Percentiles rank a stretch among this genome's conserved stretches.
Evolutionary conservation across 2,113 vertebrate species (phyloP).

Genomic region (Calyptommatus sinebrachiatus): DNA sequence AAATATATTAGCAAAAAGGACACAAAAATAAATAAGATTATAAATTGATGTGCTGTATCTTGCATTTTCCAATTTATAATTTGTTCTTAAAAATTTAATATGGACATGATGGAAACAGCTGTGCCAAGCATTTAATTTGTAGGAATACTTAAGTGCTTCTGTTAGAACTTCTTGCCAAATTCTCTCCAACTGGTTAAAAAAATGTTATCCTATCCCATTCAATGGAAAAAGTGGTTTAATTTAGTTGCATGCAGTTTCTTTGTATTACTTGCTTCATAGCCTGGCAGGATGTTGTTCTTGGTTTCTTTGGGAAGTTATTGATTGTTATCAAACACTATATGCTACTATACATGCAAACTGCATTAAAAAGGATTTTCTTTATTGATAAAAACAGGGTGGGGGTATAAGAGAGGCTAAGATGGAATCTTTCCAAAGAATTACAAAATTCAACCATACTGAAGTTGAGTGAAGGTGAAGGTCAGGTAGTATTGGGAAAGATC

Average conservation of each 20-base stretch:
- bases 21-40: rapidly evolving
- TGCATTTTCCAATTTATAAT: neutral
- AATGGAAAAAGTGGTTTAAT: conserved; percentile 2
- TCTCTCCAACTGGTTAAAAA: conserved; percentile 6
- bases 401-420: neutral
- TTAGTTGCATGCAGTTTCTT: neutral
- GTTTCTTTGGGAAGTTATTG: neutral
- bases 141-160: neutral
- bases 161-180: neutral
- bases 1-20: conserved; percentile 1
- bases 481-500: no score
- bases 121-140: neutral
- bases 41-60: neutral
- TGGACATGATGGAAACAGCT: neutral
- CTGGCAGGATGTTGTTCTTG: no score
- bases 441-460: neutral
- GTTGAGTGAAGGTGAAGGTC: no score
- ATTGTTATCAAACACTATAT: conserved; percentile 3
- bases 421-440: neutral
- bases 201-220: neutral
- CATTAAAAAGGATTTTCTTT: neutral
- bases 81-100: conserved; percentile 24
- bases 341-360: neutral
- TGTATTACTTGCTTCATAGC: neutral
- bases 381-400: no score